A percentile compares a stretch with the other conserved stretches of the same genome.
phyloP scores from a whole-genome alignment of 2,797 vertebrate species.

The Hyperoplus lanceolatus region DNA sequence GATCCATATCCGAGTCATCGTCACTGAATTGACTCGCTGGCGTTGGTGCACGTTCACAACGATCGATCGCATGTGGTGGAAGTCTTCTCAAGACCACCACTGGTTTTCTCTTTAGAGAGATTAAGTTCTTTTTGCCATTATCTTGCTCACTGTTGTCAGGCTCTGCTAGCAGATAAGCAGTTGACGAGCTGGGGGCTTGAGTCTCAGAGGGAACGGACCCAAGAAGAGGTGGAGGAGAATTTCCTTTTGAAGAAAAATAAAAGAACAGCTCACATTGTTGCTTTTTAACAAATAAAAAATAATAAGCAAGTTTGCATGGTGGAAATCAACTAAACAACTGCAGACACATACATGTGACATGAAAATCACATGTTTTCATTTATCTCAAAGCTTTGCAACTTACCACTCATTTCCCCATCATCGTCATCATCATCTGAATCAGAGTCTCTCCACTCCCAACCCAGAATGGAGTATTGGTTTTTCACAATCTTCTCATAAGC shows the following conservation, averaged over 20 bases:
- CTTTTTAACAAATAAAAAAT: slow-evolving; percentile 6
- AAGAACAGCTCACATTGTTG: background rate
- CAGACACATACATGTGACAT: background rate
- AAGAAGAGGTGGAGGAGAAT: background rate
- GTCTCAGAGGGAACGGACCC: background rate
- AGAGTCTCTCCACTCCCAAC: slow-evolving; percentile 71
- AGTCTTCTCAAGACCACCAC: slow-evolving; percentile 61
- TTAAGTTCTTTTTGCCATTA: accelerated
- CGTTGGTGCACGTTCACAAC: accelerated
- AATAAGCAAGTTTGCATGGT: background rate
- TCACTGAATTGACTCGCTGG: accelerated
- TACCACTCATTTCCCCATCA: slow-evolving; percentile 38
- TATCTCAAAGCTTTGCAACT: background rate
- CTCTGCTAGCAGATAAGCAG: background rate
- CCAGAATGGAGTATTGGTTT: slow-evolving; percentile 74
- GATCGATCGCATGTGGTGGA: background rate
- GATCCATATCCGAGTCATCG: background rate
- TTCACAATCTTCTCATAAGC: slow-evolving; percentile 74
- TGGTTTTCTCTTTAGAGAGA: background rate
- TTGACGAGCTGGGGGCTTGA: background rate
- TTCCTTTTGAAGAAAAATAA: slow-evolving; percentile 33
- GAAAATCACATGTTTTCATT: background rate
- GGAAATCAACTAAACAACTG: background rate
- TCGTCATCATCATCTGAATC: slow-evolving; percentile 66
- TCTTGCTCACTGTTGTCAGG: background rate